Evolutionary conservation across 2,113 vertebrate genomes (phyloP), one percentile per base, ranked within the genome.

Genomic region (Myotis lucifugus): DNA sequence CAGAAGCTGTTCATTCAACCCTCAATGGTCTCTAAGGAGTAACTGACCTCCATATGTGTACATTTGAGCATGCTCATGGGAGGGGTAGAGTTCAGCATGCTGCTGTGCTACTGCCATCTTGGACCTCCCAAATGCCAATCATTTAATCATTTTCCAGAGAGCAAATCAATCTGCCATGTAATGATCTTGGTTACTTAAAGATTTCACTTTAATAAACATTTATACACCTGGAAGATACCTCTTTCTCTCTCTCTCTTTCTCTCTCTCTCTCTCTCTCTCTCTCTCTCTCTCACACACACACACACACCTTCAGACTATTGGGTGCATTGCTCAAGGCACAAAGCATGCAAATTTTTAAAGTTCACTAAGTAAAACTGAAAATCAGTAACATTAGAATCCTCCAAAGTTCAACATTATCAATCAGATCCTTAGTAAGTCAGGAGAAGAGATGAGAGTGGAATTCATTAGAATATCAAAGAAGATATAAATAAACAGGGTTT

Each of bases 161-260:
- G n/a, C 86, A 94, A 91, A 93, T 15, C 4, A 69, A 76, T 93
- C 34, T 84, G 13, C 17, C 3, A 74, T 50, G 3, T 48, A 90
- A 88, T 78, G 19, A 91, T 70, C 83, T 95, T 15, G 8, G 21
- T 94, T 73, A 69, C 13, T 54, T 92, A 82, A 85, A 8, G 13
- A 11, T 87, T 88, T 29, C 5, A 72, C 77, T 86, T 89, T 11
- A 67, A 52, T 74, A 4, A 69, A 17, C 27, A 91, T 66, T 85
- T 85, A 64, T 32, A 23, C 9, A 89, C 19, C 34, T 94, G 13
- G 13, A 50, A 64, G 25, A 50, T 32, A 0, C 18, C 32, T 34
- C 19, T 64, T 18, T 40, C 52, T 52, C 13, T 27, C 15, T 9
- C 8, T 15, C 50, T 3, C 7, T 8, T 10, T 46, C 29, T 14